phyloP scores from a whole-genome alignment of 2,113 vertebrate species.

The Mus spicilegus region DNA sequence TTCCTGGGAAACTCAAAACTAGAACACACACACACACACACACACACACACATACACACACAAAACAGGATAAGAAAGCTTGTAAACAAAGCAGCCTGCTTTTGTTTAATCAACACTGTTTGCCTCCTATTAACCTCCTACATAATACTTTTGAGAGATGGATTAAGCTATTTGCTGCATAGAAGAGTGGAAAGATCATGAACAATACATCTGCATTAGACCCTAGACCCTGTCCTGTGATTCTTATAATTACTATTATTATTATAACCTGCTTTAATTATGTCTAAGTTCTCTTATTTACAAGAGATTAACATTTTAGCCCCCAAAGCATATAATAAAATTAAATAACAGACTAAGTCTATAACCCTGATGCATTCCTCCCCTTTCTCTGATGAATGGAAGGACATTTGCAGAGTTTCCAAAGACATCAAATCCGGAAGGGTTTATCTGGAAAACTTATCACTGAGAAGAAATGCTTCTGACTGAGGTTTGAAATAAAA shows the following conservation, averaged over 20 bases:
- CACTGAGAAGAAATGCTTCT: conserved; percentile 17
- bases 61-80: not conserved
- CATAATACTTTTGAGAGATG: not conserved
- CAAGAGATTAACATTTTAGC: not conserved
- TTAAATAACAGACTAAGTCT: conserved; percentile 17
- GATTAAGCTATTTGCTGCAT: not conserved
- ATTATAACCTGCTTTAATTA: not conserved
- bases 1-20: not conserved
- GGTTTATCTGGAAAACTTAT: not conserved
- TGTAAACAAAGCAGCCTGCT: not conserved
- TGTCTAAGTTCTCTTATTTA: not conserved
- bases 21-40: too few species aligned
- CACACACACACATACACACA: too few species aligned
- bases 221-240: not conserved
- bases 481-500: not conserved
- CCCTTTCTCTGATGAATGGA: not conserved
- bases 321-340: not conserved
- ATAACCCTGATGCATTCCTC: not conserved
- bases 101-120: not conserved
- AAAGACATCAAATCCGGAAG: not conserved
- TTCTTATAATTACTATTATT: not conserved
- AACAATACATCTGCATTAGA: not conserved
- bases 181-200: not conserved
- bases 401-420: not conserved
- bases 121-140: not conserved